Base-by-base conservation (phyloP, 2,113 vertebrate species). In the Hyperoodon ampullatus region DNA sequence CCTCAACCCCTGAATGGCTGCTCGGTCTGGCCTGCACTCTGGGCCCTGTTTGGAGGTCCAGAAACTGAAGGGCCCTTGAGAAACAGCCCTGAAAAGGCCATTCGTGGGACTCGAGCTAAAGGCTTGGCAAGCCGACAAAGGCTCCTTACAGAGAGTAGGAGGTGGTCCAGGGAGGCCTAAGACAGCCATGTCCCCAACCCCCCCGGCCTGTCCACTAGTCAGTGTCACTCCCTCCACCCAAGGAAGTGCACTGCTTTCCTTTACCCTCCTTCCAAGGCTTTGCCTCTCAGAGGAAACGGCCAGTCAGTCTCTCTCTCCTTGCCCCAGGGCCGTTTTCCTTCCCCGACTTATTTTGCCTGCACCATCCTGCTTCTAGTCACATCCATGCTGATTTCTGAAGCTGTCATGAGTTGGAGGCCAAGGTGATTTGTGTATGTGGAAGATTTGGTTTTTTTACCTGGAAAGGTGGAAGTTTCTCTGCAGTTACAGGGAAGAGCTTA, bases 401-500 rank as follows among this genome's bases (percentile, higher is more conserved):
- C 16, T 50, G 24, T 74, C 72, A 61, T 55, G 15, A 65, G 26
- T n/a, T 15, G 68, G 44, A 93, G 14, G 47, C 14, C 72, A 96
- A 95, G 21, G 42, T 39, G 15, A 95, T 8, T 19, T 63, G 16
- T 35, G n/a, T 30, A 28, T 70, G 60, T 26, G 16, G 44, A 90
- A 88, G 58, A 85, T 12, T 24, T 63, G 16, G 3, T 55, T 33
- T 94, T 50, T 68, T 53, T 74, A 72, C 35, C 19, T 90, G 65
- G 78, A 78, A 65, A 55, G 12, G 24, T 21, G 15, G 24, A 4
- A 35, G 19, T 74, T 95, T 90, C 77, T 96, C 83, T 90, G 58
- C 30, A 50, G 8, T 47, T 93, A 71, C 13, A 61, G 3, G 6
- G 5, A 77, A 89, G 24, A 97, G 8, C 18, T 85, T 14, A 58